phyloP scores from a whole-genome alignment of 2,113 vertebrate species.

The Crotophaga sulcirostris region DNA sequence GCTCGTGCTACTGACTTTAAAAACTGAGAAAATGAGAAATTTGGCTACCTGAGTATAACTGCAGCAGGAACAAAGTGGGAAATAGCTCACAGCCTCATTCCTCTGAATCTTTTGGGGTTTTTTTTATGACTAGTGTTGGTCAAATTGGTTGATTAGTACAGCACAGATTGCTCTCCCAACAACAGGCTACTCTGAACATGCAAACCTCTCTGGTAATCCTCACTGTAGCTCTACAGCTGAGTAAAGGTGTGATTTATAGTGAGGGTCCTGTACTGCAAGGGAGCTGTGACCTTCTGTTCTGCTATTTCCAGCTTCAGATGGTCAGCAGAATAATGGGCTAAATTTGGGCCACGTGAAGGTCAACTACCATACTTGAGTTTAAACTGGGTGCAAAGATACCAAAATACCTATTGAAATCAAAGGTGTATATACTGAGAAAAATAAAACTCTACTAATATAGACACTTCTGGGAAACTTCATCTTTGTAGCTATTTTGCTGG shows the following conservation, averaged over 20 bases:
- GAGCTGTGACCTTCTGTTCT: neutral
- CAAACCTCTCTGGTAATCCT: neutral
- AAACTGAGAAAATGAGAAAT: neutral
- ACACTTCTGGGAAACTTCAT: neutral
- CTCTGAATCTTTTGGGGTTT: neutral
- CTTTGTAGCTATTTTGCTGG: neutral
- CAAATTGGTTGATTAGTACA: neutral
- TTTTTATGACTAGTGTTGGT: neutral
- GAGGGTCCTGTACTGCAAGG: neutral
- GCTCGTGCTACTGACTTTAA: neutral
- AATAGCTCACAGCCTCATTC: neutral
- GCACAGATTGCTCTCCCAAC: neutral
- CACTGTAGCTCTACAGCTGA: neutral
- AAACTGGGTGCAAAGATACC: neutral
- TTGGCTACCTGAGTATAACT: neutral
- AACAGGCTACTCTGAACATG: neutral
- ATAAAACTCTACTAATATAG: neutral
- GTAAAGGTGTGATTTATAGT: neutral
- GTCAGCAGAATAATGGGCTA: slow-evolving; percentile 25
- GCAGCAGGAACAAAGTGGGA: neutral
- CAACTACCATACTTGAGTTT: neutral
- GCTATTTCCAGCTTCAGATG: neutral
- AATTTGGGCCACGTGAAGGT: neutral
- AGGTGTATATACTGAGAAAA: neutral
- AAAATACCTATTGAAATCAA: neutral